These are phyloP conservation scores for Molorchus minor DNA, from an alignment of 2,888 invertebrate genomes.

Conservation along the genomic window DNA sequence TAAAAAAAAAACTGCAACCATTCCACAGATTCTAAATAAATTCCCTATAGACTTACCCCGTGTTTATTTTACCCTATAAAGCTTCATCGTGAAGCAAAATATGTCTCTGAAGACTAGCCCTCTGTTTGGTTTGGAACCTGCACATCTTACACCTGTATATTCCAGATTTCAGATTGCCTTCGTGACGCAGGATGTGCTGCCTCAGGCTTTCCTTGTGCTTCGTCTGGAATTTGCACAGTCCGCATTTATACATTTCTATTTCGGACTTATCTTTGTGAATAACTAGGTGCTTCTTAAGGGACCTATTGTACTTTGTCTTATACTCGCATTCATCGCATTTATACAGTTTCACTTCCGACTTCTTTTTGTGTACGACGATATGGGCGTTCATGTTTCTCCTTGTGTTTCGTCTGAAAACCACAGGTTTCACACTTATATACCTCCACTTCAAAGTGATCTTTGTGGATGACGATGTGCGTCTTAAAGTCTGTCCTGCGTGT, in stretches of 20 bases:
- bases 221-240: not conserved
- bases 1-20: no score
- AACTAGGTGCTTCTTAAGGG: not conserved
- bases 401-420: no score
- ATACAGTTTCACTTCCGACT: not conserved
- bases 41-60: not conserved
- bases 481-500: not conserved
- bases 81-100: not conserved
- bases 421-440: no score
- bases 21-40: not conserved
- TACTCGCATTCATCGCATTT: not conserved
- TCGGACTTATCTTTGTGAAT: not conserved
- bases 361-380: slow-evolving; percentile 2
- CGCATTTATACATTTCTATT: not conserved
- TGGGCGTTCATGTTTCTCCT: no score
- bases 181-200: not conserved
- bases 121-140: not conserved
- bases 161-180: not conserved
- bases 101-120: not conserved
- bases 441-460: no score
- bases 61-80: not conserved
- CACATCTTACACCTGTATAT: not conserved
- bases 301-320: not conserved
- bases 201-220: not conserved
- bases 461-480: not conserved